Conservation (phyloP, 2,113 vertebrate genomes). For the Stigmatopora nigra region DNA sequence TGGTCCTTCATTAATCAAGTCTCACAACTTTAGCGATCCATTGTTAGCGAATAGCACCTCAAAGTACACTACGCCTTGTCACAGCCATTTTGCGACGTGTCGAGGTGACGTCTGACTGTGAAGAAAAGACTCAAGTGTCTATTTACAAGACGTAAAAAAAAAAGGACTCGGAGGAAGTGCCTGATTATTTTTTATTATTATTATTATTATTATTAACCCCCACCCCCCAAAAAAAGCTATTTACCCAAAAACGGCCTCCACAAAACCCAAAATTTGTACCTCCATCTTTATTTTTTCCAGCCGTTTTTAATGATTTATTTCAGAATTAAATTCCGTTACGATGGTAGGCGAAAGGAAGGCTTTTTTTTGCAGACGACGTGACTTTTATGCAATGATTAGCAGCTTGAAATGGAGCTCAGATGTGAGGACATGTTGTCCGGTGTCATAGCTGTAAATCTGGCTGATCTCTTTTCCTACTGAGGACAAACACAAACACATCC, state of each 20-base stretch:
- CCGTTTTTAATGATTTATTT: neutral
- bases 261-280: neutral
- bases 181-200: neutral
- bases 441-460: constrained; percentile 10
- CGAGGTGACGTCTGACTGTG: neutral
- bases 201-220: no score
- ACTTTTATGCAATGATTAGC: neutral
- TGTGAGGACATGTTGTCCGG: constrained; percentile 7
- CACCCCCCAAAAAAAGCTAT: neutral
- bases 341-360: neutral
- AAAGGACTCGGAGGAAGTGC: neutral
- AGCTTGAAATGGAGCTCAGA: constrained; percentile 5
- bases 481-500: neutral
- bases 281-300: no score
- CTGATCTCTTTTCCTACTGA: neutral
- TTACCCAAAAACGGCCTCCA: no score
- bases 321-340: neutral
- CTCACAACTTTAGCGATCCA: constrained; percentile 14
- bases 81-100: neutral
- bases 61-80: neutral
- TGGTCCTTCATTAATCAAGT: constrained; percentile 20
- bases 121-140: neutral
- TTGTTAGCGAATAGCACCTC: neutral
- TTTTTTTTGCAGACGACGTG: neutral
- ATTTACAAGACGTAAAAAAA: neutral